These are phyloP conservation scores for Silvanus unidentatus DNA, from an alignment of 2,888 invertebrate species.

Conservation along the genomic window DNA sequence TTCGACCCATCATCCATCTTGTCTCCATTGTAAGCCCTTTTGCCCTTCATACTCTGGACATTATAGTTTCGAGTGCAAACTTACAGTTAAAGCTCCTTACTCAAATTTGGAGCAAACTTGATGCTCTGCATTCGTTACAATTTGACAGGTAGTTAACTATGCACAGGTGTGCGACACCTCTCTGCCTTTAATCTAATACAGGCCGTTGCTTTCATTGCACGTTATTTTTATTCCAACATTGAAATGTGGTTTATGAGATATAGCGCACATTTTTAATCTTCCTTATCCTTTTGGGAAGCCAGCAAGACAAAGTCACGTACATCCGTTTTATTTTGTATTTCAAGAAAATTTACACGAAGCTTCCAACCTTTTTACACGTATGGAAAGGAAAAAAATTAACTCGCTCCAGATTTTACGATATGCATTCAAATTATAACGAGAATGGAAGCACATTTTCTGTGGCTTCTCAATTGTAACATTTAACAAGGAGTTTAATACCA, in stretches of 20 bases:
- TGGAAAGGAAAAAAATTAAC: too few relatives aligned
- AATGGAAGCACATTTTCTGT: too few relatives aligned
- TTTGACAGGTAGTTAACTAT: slow-evolving; percentile 27
- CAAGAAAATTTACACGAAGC: too few relatives aligned
- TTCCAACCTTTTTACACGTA: too few relatives aligned
- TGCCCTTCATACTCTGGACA: slow-evolving; percentile 21
- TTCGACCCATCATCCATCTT: slow-evolving; percentile 26
- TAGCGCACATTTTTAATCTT: slow-evolving; percentile 2
- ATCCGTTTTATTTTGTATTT: background rate
- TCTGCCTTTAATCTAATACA: background rate
- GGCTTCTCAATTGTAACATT: too few relatives aligned
- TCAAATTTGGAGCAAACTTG: background rate
- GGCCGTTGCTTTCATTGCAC: background rate
- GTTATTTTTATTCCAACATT: background rate
- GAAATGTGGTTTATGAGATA: slow-evolving; percentile 1
- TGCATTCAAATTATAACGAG: too few relatives aligned
- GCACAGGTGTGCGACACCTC: slow-evolving; percentile 11
- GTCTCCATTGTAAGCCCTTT: slow-evolving; percentile 24
- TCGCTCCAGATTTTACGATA: too few relatives aligned
- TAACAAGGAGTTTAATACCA: too few relatives aligned
- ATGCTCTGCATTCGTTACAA: slow-evolving; percentile 21
- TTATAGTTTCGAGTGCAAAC: slow-evolving; percentile 5
- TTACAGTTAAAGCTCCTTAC: background rate
- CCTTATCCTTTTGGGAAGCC: background rate
- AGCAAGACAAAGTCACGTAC: slow-evolving; percentile 2